Conservation (phyloP, 2,113 vertebrate genomes). For the Leucosticte australis region DNA sequence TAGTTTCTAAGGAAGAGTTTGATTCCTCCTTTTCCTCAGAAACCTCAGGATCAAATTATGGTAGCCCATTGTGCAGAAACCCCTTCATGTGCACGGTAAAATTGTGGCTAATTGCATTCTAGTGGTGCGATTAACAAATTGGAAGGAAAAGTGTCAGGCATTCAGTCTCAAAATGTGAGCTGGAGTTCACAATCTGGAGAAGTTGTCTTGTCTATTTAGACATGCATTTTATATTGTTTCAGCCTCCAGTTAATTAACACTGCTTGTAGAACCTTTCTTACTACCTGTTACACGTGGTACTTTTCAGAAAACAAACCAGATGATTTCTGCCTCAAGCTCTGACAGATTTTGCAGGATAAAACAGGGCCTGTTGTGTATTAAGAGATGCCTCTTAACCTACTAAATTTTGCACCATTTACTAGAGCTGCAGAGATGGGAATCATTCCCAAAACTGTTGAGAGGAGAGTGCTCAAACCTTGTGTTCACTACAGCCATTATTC, state of each 20-base stretch:
- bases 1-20: neutral
- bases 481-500: neutral
- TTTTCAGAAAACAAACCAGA: neutral
- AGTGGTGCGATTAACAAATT: neutral
- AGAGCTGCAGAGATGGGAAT: neutral
- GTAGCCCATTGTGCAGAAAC: neutral
- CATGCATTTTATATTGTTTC: neutral
- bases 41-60: neutral
- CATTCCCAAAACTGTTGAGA: neutral
- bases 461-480: neutral
- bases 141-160: neutral
- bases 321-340: neutral
- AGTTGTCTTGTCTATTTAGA: neutral
- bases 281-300: neutral
- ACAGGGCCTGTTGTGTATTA: neutral
- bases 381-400: neutral
- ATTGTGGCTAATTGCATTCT: neutral
- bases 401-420: neutral
- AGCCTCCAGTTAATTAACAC: neutral
- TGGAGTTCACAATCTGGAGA: neutral
- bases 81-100: neutral
- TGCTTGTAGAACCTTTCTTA: neutral
- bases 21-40: neutral
- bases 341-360: neutral
- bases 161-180: neutral